phyloP scores from a whole-genome alignment of 2,113 vertebrate species.

The Saccopteryx leptura region DNA sequence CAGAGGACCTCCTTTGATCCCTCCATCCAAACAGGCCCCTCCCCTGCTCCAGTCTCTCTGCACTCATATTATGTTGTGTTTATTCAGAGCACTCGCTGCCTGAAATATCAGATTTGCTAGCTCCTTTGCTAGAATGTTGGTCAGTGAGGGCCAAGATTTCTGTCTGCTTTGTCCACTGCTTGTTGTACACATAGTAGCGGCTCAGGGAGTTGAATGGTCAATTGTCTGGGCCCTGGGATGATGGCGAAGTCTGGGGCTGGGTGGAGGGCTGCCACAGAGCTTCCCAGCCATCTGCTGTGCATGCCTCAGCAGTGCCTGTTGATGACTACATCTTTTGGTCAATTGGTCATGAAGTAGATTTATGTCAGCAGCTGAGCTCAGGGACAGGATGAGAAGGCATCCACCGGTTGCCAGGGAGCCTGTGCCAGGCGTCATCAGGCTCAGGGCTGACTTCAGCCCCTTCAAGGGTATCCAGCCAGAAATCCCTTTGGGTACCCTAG shows the following conservation, averaged over 20 bases:
- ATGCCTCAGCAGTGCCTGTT: conserved; percentile 28
- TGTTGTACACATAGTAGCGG: too few species aligned
- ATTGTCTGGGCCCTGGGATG: background rate
- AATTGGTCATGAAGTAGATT: conserved; percentile 58
- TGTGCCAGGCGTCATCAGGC: background rate
- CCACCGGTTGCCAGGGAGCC: conserved; percentile 56
- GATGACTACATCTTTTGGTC: background rate
- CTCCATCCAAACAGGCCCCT: background rate
- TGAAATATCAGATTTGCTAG: rapidly evolving
- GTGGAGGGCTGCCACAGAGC: background rate
- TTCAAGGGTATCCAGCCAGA: background rate
- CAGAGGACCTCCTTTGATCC: background rate
- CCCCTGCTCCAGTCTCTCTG: background rate
- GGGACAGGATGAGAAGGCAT: background rate
- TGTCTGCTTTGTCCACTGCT: background rate
- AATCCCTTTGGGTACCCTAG: background rate
- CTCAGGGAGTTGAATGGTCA: background rate
- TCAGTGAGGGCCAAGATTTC: background rate
- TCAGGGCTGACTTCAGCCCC: background rate
- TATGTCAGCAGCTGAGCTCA: conserved; percentile 4
- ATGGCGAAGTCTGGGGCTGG: rapidly evolving
- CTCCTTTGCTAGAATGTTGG: background rate
- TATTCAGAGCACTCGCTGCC: background rate
- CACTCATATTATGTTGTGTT: too few species aligned
- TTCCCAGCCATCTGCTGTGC: conserved; percentile 51